Conservation (phyloP, 1,140 invertebrate genomes). For the Tetramorium simillimum region DNA sequence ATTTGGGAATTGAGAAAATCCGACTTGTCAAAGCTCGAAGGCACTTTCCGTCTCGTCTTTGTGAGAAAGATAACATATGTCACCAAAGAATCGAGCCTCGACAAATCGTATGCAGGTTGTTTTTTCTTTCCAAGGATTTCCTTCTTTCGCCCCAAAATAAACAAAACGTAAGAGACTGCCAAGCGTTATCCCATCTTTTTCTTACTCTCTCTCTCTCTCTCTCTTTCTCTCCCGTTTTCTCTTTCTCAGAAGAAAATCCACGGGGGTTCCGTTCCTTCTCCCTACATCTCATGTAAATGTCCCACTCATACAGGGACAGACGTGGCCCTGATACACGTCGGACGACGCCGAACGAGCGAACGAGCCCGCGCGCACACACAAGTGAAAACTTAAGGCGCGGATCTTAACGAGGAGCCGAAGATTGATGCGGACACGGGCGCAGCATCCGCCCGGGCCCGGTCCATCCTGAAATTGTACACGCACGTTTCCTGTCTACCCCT, state of each 20-base stretch:
- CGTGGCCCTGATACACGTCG: slow-evolving; percentile 60
- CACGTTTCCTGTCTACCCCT: slow-evolving; percentile 47
- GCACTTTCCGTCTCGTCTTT: no score
- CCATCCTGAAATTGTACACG: slow-evolving; percentile 63
- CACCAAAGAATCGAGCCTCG: neutral
- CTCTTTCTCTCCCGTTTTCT: neutral
- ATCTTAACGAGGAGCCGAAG: slow-evolving; percentile 82
- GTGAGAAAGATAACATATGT: slow-evolving; percentile 55
- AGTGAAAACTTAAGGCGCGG: slow-evolving; percentile 75
- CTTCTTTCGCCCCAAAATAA: slow-evolving; percentile 36
- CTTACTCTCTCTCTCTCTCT: neutral
- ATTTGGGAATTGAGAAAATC: slow-evolving; percentile 9
- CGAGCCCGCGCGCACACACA: slow-evolving; percentile 63
- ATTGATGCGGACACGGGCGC: slow-evolving; percentile 81
- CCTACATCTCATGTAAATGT: slow-evolving; percentile 74
- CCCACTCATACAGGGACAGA: slow-evolving; percentile 61
- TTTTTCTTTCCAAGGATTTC: slow-evolving; percentile 49
- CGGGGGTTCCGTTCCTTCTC: slow-evolving; percentile 73
- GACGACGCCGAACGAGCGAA: slow-evolving; percentile 52
- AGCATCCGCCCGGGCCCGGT: slow-evolving; percentile 64
- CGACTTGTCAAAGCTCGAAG: neutral
- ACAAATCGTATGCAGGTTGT: neutral
- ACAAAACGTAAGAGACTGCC: slow-evolving; percentile 38
- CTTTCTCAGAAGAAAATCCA: slow-evolving; percentile 72
- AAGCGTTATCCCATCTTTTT: neutral